phyloP scores from a whole-genome alignment of 2,113 vertebrate species.

The Salvelinus fontinalis region DNA sequence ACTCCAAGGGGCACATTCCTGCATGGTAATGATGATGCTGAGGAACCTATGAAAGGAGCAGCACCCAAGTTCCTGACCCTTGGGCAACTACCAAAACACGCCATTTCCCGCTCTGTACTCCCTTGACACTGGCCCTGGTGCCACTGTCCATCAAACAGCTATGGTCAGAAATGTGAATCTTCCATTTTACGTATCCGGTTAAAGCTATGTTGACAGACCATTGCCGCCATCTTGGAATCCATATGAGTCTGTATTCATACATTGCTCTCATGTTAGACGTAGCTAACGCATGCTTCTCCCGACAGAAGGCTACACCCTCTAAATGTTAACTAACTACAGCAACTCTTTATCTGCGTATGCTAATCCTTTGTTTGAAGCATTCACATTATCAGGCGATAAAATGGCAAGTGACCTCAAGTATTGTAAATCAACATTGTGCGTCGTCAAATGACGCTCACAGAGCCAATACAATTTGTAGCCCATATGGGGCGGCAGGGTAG shows the following conservation, averaged over 20 bases:
- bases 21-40: conserved; percentile 67
- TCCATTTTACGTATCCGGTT: conserved; percentile 9
- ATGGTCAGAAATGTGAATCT: not conserved
- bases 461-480: not conserved
- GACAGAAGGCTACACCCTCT: conserved; percentile 23
- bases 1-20: conserved; percentile 64
- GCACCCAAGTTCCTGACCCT: conserved; percentile 42
- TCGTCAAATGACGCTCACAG: not conserved
- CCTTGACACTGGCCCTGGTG: not conserved
- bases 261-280: not conserved
- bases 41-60: conserved; percentile 59
- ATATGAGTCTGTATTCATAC: not conserved
- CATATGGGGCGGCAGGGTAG: not conserved
- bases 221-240: conserved; percentile 50
- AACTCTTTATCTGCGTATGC: not conserved
- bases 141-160: conserved; percentile 28
- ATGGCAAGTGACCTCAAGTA: not conserved
- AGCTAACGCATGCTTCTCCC: conserved; percentile 35
- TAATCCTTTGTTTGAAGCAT: not conserved
- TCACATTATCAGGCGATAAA: not conserved
- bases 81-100: conserved; percentile 56
- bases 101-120: conserved; percentile 29
- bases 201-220: not conserved
- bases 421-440: not conserved
- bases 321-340: conserved; percentile 23